Percentiles rank a stretch among this genome's conserved stretches.
Evolutionary conservation across 2,888 invertebrate genomes (phyloP).

Genomic region (Emesis castigata): DNA sequence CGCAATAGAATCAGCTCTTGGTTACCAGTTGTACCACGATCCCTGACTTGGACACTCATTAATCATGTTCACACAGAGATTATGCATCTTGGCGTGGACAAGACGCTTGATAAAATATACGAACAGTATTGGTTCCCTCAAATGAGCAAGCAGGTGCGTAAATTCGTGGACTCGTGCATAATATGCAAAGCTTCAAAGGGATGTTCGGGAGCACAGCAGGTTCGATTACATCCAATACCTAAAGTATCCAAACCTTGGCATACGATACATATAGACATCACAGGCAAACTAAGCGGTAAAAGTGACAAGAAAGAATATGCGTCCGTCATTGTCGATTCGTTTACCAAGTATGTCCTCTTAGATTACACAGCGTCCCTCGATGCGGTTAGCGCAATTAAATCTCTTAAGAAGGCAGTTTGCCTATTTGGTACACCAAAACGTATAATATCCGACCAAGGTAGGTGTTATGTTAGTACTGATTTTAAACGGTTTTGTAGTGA

Average conservation of each 20-base stretch:
- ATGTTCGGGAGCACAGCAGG: conserved; percentile 52
- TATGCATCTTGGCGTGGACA: conserved; percentile 63
- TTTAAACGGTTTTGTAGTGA: conserved; percentile 38
- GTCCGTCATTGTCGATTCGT: conserved; percentile 57
- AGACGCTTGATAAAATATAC: conserved; percentile 67
- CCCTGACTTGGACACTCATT: conserved; percentile 65
- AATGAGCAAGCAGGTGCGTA: conserved; percentile 59
- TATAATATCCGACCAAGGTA: conserved; percentile 48
- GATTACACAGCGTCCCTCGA: conserved; percentile 49
- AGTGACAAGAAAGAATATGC: conserved; percentile 60
- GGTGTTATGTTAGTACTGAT: background rate
- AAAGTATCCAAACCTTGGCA: conserved; percentile 62
- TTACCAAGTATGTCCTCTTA: conserved; percentile 65
- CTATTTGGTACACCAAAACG: conserved; percentile 49
- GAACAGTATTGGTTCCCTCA: conserved; percentile 68
- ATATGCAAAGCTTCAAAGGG: conserved; percentile 56
- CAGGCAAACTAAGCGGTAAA: conserved; percentile 69
- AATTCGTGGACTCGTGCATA: conserved; percentile 51
- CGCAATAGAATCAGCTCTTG: conserved; percentile 29
- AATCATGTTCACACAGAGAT: conserved; percentile 63
- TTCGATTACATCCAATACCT: conserved; percentile 61
- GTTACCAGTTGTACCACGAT: conserved; percentile 64
- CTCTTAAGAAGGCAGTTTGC: conserved; percentile 53
- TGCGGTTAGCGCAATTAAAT: conserved; percentile 34
- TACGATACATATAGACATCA: conserved; percentile 67